Percentiles rank a stretch among this genome's conserved stretches.
phyloP scores from a whole-genome alignment of 1,140 invertebrate genomes.

The Halictus rubicundus region DNA sequence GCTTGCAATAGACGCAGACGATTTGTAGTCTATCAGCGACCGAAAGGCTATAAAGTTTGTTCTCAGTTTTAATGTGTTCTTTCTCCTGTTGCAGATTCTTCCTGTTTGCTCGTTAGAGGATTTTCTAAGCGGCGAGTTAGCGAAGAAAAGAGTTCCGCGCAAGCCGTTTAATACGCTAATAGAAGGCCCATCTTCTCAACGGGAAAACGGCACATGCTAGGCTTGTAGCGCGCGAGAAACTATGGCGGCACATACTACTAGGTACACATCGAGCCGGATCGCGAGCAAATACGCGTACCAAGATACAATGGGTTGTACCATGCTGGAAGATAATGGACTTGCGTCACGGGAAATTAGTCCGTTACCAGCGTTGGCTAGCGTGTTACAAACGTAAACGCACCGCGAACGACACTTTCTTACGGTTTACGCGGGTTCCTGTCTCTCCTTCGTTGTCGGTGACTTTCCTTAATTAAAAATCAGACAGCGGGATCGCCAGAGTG shows the following conservation, averaged over 20 bases:
- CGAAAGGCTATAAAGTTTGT: too few relatives aligned
- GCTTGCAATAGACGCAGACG: too few relatives aligned
- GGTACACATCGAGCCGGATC: background rate
- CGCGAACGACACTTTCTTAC: background rate
- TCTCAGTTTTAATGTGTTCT: too few relatives aligned
- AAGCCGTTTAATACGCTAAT: background rate
- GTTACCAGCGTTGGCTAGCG: conserved; percentile 39
- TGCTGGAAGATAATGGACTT: conserved; percentile 18
- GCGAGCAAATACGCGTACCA: background rate
- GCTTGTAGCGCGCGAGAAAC: background rate
- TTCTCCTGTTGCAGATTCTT: too few relatives aligned
- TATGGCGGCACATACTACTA: too few relatives aligned
- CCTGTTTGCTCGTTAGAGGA: too few relatives aligned
- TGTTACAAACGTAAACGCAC: conserved; percentile 20
- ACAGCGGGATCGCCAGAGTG: background rate
- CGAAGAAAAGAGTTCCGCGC: background rate
- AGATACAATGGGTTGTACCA: conserved; percentile 21
- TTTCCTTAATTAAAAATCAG: background rate
- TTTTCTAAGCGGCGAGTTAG: too few relatives aligned
- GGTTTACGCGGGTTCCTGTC: background rate
- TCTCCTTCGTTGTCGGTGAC: background rate
- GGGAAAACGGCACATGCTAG: background rate
- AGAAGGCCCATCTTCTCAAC: background rate
- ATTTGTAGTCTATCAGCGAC: too few relatives aligned
- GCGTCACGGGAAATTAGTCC: conserved; percentile 35